A percentile compares a stretch with the other conserved stretches of the same genome.
Conservation (phyloP, 2,888 invertebrate genomes). For the Agonopterix alstromeriana region DNA sequence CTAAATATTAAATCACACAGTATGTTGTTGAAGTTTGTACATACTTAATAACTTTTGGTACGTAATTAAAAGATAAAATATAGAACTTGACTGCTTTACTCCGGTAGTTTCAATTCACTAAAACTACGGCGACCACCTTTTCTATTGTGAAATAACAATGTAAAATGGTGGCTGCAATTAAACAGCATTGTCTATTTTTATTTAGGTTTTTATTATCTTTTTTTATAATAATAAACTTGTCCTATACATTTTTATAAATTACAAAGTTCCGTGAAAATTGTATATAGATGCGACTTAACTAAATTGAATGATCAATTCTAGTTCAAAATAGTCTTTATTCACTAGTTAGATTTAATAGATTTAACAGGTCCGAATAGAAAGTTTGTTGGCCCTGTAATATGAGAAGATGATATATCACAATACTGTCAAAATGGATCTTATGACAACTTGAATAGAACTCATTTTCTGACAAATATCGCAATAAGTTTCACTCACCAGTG, state of each 20-base stretch:
- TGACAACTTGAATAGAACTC: too few relatives aligned
- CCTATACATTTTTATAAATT: constrained; percentile 59
- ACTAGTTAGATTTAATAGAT: constrained; percentile 46
- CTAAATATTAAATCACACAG: too few relatives aligned
- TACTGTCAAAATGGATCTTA: too few relatives aligned
- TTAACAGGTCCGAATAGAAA: constrained; percentile 9
- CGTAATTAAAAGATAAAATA: constrained; percentile 78
- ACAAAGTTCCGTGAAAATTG: constrained; percentile 46
- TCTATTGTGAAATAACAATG: too few relatives aligned
- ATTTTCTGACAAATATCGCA: too few relatives aligned
- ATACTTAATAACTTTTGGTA: too few relatives aligned
- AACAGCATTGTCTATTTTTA: constrained; percentile 69
- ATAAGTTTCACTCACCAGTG: constrained; percentile 25
- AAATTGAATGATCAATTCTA: constrained; percentile 30
- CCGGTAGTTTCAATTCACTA: not conserved
- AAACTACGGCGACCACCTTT: too few relatives aligned
- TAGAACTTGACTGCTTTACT: constrained; percentile 78
- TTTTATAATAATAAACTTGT: constrained; percentile 47
- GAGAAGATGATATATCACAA: too few relatives aligned
- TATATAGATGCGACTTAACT: constrained; percentile 44
- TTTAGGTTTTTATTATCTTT: constrained; percentile 56
- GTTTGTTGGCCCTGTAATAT: constrained; percentile 6
- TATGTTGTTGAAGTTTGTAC: too few relatives aligned
- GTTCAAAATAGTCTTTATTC: constrained; percentile 50
- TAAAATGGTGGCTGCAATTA: constrained; percentile 20